A percentile compares a stretch with the other conserved stretches of the same genome.
Conservation (phyloP, 2,113 vertebrate genomes). For the Pyrgilauda ruficollis region DNA sequence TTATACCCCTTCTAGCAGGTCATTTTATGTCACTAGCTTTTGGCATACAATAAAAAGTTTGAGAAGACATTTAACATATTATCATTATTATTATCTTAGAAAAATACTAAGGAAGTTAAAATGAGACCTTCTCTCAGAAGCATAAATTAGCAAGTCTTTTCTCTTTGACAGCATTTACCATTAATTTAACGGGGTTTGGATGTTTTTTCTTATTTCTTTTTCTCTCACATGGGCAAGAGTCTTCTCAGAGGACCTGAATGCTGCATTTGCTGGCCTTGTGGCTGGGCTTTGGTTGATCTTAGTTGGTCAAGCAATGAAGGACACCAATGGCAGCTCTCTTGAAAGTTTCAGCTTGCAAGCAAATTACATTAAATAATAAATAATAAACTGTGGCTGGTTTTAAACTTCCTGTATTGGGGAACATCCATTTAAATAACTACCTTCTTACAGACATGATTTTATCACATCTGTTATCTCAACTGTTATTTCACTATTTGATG, state of each 20-base stretch:
- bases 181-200: neutral
- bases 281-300: neutral
- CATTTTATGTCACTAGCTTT: neutral
- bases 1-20: neutral
- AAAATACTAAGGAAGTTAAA: neutral
- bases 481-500: slow-evolving; percentile 58
- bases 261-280: neutral
- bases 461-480: slow-evolving; percentile 38
- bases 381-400: neutral
- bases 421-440: slow-evolving; percentile 56
- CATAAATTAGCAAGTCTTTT: neutral
- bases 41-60: neutral
- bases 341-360: neutral
- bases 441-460: slow-evolving; percentile 63
- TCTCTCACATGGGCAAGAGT: neutral
- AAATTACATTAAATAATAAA: neutral
- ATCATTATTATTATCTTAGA: neutral
- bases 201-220: neutral
- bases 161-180: neutral
- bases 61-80: neutral
- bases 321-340: neutral
- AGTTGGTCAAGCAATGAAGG: neutral
- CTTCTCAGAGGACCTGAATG: neutral
- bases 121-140: neutral
- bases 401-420: slow-evolving; percentile 24